These are phyloP conservation scores for Anhinga rufa DNA, from an alignment of 2,113 vertebrate species.

Conservation along the genomic window DNA sequence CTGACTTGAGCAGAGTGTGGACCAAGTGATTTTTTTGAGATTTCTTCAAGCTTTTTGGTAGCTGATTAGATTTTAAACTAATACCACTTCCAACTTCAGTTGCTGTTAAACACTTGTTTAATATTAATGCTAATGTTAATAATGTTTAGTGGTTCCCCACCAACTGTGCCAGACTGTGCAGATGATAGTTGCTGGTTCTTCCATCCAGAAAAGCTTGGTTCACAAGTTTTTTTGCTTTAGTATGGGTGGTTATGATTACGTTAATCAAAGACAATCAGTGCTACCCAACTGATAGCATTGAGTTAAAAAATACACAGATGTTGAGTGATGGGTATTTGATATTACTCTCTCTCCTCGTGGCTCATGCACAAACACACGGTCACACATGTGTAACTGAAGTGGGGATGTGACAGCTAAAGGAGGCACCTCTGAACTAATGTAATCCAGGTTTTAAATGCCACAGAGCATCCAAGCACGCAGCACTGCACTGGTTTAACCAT, in stretches of 20 bases:
- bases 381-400: not conserved
- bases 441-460: not conserved
- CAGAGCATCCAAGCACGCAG: not conserved
- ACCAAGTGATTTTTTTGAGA: not conserved
- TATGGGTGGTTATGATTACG: not conserved
- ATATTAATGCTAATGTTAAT: not conserved
- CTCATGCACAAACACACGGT: accelerated
- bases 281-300: not conserved
- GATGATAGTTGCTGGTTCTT: not conserved
- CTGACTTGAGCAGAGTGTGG: not conserved
- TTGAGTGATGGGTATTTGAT: not conserved
- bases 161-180: not conserved
- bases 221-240: not conserved
- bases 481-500: not conserved
- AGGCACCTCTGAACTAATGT: not conserved
- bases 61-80: not conserved
- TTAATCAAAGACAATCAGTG: not conserved
- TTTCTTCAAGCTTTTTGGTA: not conserved
- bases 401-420: not conserved
- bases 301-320: not conserved
- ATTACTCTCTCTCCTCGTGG: not conserved
- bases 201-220: not conserved
- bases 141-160: not conserved
- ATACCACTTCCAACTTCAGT: not conserved
- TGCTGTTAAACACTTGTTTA: not conserved